Evolutionary conservation across 2,113 vertebrate species (phyloP).

Genomic region (Nerophis ophidion): DNA sequence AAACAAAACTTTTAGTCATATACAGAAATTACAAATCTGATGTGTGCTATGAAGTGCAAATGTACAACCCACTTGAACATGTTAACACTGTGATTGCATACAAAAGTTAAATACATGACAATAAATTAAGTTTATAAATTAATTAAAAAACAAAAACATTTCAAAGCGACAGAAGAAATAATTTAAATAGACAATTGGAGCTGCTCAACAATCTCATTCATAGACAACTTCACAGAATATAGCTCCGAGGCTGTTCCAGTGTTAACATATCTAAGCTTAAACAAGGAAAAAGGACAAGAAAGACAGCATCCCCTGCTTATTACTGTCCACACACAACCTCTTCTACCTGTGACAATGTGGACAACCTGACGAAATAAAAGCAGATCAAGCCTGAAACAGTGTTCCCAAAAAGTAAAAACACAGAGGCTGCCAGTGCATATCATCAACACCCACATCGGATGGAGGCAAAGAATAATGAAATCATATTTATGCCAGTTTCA

Average conservation of each 20-base stretch:
- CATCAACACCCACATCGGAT: conserved; percentile 27
- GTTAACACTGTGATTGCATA: conserved; percentile 46
- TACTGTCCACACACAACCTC: conserved; percentile 9
- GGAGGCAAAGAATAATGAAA: conserved; percentile 17
- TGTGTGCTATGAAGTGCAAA: conserved; percentile 35
- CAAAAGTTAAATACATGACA: conserved; percentile 69
- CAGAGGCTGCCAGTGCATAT: conserved; percentile 42
- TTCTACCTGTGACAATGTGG: conserved; percentile 16
- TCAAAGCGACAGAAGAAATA: conserved; percentile 57
- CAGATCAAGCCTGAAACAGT: conserved; percentile 11
- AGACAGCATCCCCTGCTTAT: conserved; percentile 7
- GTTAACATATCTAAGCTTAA: conserved; percentile 38
- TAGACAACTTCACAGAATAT: conserved; percentile 18
- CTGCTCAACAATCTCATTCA: conserved; percentile 56
- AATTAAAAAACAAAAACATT: conserved; percentile 54
- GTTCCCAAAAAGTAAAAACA: conserved; percentile 31
- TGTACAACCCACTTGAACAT: conserved; percentile 30
- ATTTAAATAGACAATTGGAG: conserved; percentile 56
- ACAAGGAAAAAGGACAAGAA: conserved; percentile 17
- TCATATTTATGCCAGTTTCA: conserved; percentile 27
- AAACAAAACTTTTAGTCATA: conserved; percentile 40
- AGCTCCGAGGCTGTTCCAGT: conserved; percentile 62
- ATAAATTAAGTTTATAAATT: conserved; percentile 73
- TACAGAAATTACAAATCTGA: conserved; percentile 32
- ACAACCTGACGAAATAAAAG: conserved; percentile 27